A percentile compares a stretch with the other conserved stretches of the same genome.
These are phyloP conservation scores for Ciona savignyi DNA, from an alignment of 23 tunicate genomes.

Conservation along the genomic window DNA sequence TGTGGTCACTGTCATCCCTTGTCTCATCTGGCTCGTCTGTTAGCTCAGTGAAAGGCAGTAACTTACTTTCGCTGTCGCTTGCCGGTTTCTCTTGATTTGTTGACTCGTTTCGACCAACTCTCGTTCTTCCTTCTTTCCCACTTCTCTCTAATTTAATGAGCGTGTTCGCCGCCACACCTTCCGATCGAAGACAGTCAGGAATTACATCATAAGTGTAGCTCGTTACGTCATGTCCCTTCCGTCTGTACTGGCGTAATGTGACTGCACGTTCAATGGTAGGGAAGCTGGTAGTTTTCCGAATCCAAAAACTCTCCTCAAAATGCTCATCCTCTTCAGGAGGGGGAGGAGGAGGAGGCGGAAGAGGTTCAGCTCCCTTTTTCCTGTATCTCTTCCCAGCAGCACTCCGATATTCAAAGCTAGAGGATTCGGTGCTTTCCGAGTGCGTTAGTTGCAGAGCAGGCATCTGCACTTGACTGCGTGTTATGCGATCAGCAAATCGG, in stretches of 20 bases:
- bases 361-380: neutral
- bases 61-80: neutral
- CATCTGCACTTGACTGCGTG: neutral
- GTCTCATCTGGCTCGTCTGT: neutral
- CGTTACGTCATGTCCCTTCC: neutral
- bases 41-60: neutral
- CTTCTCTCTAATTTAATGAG: neutral
- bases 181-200: neutral
- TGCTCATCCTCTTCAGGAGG: constrained; percentile 5
- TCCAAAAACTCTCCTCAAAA: neutral
- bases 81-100: neutral
- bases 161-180: neutral
- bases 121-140: neutral
- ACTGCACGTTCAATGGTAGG: neutral
- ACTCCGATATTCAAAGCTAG: neutral
- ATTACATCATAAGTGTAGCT: neutral
- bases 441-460: neutral
- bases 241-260: neutral
- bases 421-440: neutral
- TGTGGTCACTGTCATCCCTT: neutral
- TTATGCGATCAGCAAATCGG: neutral
- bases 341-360: constrained; percentile 38
- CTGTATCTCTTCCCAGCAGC: neutral
- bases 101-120: neutral
- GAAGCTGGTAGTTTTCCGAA: neutral